These are phyloP conservation scores for Dasypus novemcinctus DNA, from an alignment of 2,113 vertebrate genomes.

Conservation along the genomic window DNA sequence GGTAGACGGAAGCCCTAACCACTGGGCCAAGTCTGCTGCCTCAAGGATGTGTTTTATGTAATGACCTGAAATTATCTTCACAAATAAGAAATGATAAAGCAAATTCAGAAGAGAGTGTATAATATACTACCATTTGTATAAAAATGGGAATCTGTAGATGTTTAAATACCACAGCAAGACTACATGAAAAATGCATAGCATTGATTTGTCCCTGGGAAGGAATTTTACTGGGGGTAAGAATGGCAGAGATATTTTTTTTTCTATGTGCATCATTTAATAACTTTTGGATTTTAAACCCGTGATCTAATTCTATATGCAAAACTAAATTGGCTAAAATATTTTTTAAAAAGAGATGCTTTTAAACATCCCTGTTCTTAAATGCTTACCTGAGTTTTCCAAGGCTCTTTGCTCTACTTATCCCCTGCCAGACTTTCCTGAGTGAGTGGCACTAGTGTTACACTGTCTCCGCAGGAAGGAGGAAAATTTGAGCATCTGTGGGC, in stretches of 20 bases:
- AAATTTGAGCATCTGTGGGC: neutral
- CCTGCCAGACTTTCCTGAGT: neutral
- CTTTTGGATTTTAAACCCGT: neutral
- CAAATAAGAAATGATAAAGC: neutral
- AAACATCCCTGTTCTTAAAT: neutral
- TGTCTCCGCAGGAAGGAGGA: neutral
- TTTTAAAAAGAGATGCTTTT: neutral
- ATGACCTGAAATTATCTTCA: neutral
- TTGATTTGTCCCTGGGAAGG: neutral
- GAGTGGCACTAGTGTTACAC: neutral
- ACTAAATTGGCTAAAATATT: neutral
- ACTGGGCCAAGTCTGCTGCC: no score
- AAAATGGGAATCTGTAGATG: neutral
- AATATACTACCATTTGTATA: neutral
- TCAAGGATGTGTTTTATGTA: neutral
- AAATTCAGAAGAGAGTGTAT: neutral
- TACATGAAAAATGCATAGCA: neutral
- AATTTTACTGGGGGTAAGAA: neutral
- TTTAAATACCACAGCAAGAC: neutral
- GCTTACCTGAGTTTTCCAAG: neutral
- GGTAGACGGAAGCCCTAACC: no score
- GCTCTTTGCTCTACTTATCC: no score
- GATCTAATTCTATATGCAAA: neutral
- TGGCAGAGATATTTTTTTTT: neutral
- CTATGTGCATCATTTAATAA: neutral